phyloP scores from a whole-genome alignment of 2,888 invertebrate species.

The Platycheirus albimanus region DNA sequence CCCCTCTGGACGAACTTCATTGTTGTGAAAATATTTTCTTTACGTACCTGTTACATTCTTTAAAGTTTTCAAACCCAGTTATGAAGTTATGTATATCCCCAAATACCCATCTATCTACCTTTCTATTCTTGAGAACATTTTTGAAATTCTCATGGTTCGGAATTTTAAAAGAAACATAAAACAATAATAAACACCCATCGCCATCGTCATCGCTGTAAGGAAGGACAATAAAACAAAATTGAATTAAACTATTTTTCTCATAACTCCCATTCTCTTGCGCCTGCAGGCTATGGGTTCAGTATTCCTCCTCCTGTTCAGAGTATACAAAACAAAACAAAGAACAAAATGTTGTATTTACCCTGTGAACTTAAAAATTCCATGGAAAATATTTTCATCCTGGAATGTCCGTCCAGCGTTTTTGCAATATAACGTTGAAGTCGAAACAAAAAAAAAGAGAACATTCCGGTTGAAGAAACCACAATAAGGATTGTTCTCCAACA shows the following conservation, averaged over 20 bases:
- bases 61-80: not conserved
- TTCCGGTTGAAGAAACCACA: conserved; percentile 72
- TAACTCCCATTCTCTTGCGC: conserved; percentile 13
- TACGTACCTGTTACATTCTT: not conserved
- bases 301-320: no score
- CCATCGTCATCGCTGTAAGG: conserved; percentile 2
- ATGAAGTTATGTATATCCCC: conserved; percentile 4
- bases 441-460: conserved; percentile 46
- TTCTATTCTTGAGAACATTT: conserved; percentile 22
- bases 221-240: conserved; percentile 36
- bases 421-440: conserved; percentile 55
- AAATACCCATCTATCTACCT: no score
- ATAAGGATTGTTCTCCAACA: conserved; percentile 60
- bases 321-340: conserved; percentile 25
- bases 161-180: not conserved
- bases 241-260: conserved; percentile 33
- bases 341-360: conserved; percentile 71
- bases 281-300: not conserved
- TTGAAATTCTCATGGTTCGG: not conserved
- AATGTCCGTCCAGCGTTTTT: conserved; percentile 70
- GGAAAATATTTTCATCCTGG: conserved; percentile 68
- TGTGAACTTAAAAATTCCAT: conserved; percentile 69
- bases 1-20: no score
- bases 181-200: not conserved
- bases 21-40: no score